phyloP scores from a whole-genome alignment of 1,140 invertebrate species.

The Gyrodactylus bullatarudis region DNA sequence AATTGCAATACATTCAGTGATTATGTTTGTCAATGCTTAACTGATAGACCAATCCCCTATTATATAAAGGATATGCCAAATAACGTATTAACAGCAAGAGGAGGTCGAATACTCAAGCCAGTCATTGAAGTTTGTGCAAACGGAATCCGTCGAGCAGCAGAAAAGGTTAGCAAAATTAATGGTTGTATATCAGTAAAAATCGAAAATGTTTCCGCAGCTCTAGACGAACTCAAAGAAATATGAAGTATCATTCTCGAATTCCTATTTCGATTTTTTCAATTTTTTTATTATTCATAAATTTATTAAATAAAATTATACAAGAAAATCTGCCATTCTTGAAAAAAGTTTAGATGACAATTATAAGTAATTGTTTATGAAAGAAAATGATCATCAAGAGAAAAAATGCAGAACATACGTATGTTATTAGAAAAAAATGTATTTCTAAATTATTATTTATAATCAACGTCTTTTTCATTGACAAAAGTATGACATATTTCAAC shows the following conservation, averaged over 20 bases:
- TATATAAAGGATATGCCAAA: background rate
- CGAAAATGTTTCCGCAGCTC: background rate
- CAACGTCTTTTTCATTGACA: too few relatives aligned
- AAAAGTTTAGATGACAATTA: too few relatives aligned
- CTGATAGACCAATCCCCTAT: background rate
- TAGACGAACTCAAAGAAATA: background rate
- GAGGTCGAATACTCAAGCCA: background rate
- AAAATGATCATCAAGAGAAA: too few relatives aligned
- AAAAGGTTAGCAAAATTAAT: background rate
- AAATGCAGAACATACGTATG: too few relatives aligned
- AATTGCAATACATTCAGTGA: background rate
- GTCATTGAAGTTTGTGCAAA: background rate
- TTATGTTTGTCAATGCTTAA: background rate
- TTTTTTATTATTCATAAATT: background rate
- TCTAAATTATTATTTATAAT: too few relatives aligned
- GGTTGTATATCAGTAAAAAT: background rate
- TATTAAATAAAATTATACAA: too few relatives aligned
- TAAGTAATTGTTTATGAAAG: too few relatives aligned
- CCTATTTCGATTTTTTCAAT: background rate
- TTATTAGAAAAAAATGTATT: too few relatives aligned
- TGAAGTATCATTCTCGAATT: background rate
- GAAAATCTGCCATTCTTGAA: too few relatives aligned
- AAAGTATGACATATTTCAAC: too few relatives aligned
- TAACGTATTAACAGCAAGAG: background rate
- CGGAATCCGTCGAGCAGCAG: background rate